Percentiles rank a stretch among this genome's conserved stretches.
phyloP scores from a whole-genome alignment of 2,888 invertebrate genomes.

The Agrochola lota region DNA sequence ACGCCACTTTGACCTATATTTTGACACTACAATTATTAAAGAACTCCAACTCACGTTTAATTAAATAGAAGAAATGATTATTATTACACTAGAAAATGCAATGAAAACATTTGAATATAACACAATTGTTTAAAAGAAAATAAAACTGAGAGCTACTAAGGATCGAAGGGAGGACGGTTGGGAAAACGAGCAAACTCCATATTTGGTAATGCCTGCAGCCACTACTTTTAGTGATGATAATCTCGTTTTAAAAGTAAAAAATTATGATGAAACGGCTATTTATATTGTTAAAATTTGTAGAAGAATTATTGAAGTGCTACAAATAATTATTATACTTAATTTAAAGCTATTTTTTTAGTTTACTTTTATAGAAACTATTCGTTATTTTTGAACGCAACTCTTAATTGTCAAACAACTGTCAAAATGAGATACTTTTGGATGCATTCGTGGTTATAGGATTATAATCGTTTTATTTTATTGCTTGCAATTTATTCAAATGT shows the following conservation, averaged over 20 bases:
- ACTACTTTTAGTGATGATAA: conserved; percentile 82
- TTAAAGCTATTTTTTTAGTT: conserved; percentile 57
- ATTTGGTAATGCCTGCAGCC: conserved; percentile 92
- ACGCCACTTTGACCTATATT: conserved; percentile 88
- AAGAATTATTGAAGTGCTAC: conserved; percentile 46
- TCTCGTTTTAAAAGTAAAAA: conserved; percentile 68
- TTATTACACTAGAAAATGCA: conserved; percentile 85
- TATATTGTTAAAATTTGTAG: conserved; percentile 30
- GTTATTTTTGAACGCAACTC: conserved; percentile 80
- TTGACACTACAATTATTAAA: conserved; percentile 83
- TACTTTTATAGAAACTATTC: conserved; percentile 58
- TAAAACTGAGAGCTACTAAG: conserved; percentile 89
- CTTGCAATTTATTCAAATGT: not conserved
- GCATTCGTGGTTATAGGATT: conserved; percentile 66
- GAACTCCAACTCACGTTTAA: conserved; percentile 86
- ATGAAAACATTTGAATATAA: conserved; percentile 89
- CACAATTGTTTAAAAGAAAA: conserved; percentile 83
- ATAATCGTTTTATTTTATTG: not conserved
- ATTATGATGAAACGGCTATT: conserved; percentile 33
- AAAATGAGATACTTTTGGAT: conserved; percentile 61
- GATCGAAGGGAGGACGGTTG: conserved; percentile 91
- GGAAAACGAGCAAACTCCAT: conserved; percentile 92
- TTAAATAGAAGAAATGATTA: conserved; percentile 80
- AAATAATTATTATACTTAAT: conserved; percentile 56
- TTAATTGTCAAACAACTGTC: conserved; percentile 66